phyloP scores from a whole-genome alignment of 1,140 invertebrate genomes.

The Lanistes nyassanus region DNA sequence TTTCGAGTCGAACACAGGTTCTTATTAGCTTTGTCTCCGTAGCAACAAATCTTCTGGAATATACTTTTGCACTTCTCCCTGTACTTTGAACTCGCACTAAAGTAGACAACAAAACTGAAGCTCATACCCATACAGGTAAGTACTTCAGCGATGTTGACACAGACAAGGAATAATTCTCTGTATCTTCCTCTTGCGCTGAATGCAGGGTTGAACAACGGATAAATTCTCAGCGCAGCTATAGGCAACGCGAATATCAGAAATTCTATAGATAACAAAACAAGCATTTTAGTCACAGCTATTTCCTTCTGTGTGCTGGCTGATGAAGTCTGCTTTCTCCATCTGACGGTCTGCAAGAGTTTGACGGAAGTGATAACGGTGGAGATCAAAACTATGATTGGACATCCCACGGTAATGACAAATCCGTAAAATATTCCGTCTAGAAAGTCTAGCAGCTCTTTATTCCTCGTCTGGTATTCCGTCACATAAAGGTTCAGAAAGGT shows the following conservation, averaged over 20 bases:
- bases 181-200: not conserved
- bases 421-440: conserved; percentile 13
- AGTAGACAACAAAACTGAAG: no score
- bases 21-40: no score
- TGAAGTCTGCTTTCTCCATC: not conserved
- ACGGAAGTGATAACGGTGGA: conserved; percentile 6
- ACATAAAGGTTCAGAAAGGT: not conserved
- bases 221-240: not conserved
- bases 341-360: not conserved
- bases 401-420: conserved; percentile 7
- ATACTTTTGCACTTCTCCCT: no score
- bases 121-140: no score
- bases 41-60: no score
- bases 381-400: conserved; percentile 5
- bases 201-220: not conserved
- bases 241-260: not conserved
- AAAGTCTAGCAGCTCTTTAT: not conserved
- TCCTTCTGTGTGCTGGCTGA: not conserved
- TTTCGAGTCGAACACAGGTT: no score
- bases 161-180: no score
- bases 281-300: conserved; percentile 13
- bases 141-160: no score
- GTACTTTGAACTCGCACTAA: no score
- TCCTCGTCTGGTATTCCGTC: not conserved
- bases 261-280: not conserved